phyloP scores from a whole-genome alignment of 2,888 invertebrate species.

The Mesochorus sp. region DNA sequence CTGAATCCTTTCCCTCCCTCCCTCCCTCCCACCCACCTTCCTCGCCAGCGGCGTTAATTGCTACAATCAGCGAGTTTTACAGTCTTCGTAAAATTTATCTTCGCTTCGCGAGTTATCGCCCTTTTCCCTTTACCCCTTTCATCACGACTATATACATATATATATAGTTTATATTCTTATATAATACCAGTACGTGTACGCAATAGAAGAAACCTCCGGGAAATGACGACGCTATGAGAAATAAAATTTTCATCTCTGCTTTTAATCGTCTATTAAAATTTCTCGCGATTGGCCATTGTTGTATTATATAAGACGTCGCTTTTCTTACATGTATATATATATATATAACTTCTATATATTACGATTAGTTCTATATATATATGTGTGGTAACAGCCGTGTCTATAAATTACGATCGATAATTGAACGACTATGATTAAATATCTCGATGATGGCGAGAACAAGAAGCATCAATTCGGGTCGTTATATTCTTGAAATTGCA shows the following conservation, averaged over 20 bases:
- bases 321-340: too few species aligned
- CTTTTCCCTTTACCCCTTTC: neutral
- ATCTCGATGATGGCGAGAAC: too few species aligned
- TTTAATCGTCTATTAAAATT: slow-evolving; percentile 39
- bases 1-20: neutral
- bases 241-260: slow-evolving; percentile 6
- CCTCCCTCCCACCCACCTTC: neutral
- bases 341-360: too few species aligned
- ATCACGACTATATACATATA: neutral
- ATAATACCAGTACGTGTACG: neutral
- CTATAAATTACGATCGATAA: too few species aligned
- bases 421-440: too few species aligned
- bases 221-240: neutral
- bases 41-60: slow-evolving; percentile 46
- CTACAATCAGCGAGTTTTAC: slow-evolving; percentile 44
- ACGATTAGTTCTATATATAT: too few species aligned
- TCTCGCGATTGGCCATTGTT: neutral
- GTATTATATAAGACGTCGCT: too few species aligned
- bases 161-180: neutral
- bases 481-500: too few species aligned
- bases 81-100: slow-evolving; percentile 50
- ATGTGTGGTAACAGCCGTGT: too few species aligned
- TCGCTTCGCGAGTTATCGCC: slow-evolving; percentile 19
- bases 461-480: too few species aligned
- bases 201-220: neutral